Percentiles rank a stretch among this genome's conserved stretches.
phyloP scores from a whole-genome alignment of 2,113 vertebrate species.

The Carassius gibelio region DNA sequence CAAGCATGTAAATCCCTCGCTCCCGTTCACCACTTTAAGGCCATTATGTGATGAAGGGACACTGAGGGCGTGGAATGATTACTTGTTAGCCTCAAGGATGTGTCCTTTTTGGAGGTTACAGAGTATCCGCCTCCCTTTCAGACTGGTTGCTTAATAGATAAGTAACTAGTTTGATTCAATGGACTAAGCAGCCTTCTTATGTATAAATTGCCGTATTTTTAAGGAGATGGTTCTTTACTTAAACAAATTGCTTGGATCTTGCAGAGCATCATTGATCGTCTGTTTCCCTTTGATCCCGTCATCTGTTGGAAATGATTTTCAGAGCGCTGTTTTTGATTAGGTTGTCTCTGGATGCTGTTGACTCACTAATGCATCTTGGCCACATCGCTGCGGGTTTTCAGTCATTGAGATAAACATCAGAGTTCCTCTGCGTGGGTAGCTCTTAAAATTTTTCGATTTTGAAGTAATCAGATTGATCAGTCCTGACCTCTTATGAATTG shows the following conservation, averaged over 20 bases:
- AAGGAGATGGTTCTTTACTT: not conserved
- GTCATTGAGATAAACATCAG: slow-evolving; percentile 12
- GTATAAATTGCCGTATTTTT: not conserved
- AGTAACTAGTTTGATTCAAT: slow-evolving; percentile 10
- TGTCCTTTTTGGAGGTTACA: not conserved
- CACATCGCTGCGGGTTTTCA: not conserved
- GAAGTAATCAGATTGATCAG: not conserved
- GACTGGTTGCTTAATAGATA: not conserved
- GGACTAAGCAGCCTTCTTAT: not conserved
- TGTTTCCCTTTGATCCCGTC: not conserved
- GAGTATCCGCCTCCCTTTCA: not conserved
- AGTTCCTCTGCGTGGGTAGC: not conserved
- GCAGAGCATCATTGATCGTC: slow-evolving; percentile 15
- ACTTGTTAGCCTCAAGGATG: slow-evolving; percentile 3
- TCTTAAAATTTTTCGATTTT: slow-evolving; percentile 27
- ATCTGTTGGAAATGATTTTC: slow-evolving; percentile 39
- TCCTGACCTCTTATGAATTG: not conserved
- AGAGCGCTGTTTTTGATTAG: slow-evolving; percentile 15
- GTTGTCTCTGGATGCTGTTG: not conserved
- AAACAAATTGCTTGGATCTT: slow-evolving; percentile 16
- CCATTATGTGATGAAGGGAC: not conserved
- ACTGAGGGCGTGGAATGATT: slow-evolving; percentile 24
- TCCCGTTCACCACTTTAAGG: not conserved
- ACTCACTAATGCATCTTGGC: not conserved
- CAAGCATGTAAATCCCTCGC: not conserved